Evolutionary conservation across 2,888 invertebrate species (phyloP), one percentile per base, ranked within the genome.

Genomic region (Lumbricus terrestris): DNA sequence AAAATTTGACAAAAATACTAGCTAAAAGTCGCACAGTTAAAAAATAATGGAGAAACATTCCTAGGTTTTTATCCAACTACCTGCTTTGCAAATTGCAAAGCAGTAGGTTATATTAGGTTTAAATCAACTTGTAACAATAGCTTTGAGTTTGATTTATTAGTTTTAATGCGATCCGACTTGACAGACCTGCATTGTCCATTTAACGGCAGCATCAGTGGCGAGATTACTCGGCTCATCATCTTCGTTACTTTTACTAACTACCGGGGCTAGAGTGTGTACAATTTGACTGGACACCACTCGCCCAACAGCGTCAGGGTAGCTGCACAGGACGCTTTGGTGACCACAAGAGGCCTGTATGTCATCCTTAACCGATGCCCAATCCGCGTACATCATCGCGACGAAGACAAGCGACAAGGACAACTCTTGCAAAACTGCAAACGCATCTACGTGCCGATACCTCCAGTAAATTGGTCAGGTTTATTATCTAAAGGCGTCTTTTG

Each of bases 261-360:
- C 96, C 47, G 96, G 95, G 11, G 97, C 96, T 15, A 99, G 96
- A 93, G 97, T 97, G 93, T 96, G 96, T 83, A 98, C 97, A 29
- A 98, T 96, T 2, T 97, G 96, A 54, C 97, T 95, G 29, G 97
- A 97, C 16, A 98, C 97, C 93, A 97, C 97, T 92, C 96, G 96
- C 29, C 97, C 97, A 11, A 97, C 97, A 82, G 95, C 95, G 40
- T 96, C 95, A 1, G 96, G 96, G 93, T 98, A 97, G 92, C 97
- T 97, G 90, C 97, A 97, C 90, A 98, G 95, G 47, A 98, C 97
- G 92, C 95, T 95, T 91, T 93, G 93, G 91, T 94, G 94, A 40
- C 94, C 94, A 69, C 94, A 93, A 92, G 95, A 94, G 91, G 93
- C 93, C 92, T 95, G 95, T 89, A 95, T 94, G 89, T 94, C 94